Conservation (phyloP, 2,113 vertebrate genomes). For the Axis porcinus region DNA sequence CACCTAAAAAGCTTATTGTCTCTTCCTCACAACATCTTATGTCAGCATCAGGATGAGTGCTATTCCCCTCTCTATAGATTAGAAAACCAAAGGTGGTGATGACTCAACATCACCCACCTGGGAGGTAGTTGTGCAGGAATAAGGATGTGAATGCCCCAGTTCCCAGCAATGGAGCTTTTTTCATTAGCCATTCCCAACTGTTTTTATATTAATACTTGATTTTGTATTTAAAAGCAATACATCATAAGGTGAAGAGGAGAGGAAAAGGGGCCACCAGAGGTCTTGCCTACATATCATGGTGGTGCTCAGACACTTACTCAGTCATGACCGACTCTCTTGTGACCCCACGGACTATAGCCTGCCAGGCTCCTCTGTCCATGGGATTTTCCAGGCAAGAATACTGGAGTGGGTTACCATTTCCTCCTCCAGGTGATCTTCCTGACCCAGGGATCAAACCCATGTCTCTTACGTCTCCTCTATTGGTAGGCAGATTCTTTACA, state of each 20-base stretch:
- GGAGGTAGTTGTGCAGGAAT: background rate
- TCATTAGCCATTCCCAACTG: background rate
- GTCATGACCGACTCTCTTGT: background rate
- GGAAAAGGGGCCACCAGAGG: background rate
- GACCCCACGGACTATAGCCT: background rate
- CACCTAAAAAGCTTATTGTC: background rate
- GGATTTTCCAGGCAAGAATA: background rate
- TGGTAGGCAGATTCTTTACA: background rate
- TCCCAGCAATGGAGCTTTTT: background rate
- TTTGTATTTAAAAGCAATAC: background rate
- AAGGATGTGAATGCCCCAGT: accelerated
- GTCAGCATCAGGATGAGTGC: background rate
- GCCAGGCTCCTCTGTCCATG: background rate
- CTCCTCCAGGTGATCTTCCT: background rate
- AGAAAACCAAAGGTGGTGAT: background rate
- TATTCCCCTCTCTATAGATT: background rate
- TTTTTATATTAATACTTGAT: background rate
- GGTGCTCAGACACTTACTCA: background rate
- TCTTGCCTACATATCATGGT: background rate
- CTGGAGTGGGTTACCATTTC: background rate
- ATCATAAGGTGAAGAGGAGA: background rate
- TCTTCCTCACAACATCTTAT: background rate
- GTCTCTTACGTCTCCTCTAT: background rate
- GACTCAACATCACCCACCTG: background rate
- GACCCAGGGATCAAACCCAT: background rate